Conservation (phyloP, 2,797 vertebrate species). For the Bradypus variegatus region DNA sequence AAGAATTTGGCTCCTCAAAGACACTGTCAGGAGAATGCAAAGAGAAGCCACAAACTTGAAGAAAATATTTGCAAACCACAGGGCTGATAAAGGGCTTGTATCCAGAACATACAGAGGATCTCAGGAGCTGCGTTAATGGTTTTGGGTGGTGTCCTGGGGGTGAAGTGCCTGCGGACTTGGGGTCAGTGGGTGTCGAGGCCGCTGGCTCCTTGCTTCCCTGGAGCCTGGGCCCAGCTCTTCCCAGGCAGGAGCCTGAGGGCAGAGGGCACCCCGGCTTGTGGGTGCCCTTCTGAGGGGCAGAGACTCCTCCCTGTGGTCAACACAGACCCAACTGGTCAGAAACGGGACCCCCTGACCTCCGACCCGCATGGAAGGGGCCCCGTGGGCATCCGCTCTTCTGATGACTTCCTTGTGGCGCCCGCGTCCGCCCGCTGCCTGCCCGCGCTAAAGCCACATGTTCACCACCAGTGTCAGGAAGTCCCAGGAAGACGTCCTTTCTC, state of each 20-base stretch:
- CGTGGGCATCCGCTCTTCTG: accelerated
- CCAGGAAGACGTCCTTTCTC: too few relatives aligned
- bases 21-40: neutral
- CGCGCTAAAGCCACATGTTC: too few relatives aligned
- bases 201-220: too few relatives aligned
- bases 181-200: too few relatives aligned
- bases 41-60: neutral
- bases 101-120: neutral
- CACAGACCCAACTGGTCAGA: neutral
- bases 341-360: neutral
- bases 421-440: too few relatives aligned
- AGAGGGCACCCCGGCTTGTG: neutral
- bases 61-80: neutral
- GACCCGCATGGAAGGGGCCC: accelerated
- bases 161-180: neutral
- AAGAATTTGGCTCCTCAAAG: neutral
- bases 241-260: neutral
- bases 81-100: neutral
- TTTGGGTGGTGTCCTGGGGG: neutral
- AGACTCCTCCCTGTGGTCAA: neutral
- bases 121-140: too few relatives aligned
- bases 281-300: neutral
- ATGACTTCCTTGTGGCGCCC: neutral
- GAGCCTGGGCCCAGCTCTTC: too few relatives aligned
- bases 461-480: too few relatives aligned